phyloP scores from a whole-genome alignment of 2,113 vertebrate genomes.

The Diadophis punctatus region DNA sequence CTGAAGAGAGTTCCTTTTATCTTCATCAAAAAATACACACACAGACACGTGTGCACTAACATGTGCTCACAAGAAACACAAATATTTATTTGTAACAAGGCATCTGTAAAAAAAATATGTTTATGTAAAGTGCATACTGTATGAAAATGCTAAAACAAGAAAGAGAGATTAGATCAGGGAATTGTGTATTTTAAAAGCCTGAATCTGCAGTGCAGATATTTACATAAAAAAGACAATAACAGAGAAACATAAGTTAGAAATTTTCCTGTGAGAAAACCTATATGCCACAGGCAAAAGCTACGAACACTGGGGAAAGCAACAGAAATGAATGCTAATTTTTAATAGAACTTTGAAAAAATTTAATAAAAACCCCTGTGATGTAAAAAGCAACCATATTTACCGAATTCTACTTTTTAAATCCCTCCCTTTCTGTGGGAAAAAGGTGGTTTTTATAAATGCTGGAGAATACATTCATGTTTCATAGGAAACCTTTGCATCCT shows the following conservation, averaged over 20 bases:
- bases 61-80: neutral
- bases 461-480: neutral
- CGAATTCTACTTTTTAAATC: neutral
- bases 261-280: neutral
- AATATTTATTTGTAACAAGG: neutral
- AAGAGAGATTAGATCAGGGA: neutral
- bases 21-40: neutral
- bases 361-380: neutral
- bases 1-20: neutral
- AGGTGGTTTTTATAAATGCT: neutral
- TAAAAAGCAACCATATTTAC: neutral
- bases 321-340: neutral
- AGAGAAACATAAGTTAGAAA: neutral
- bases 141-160: neutral
- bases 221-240: neutral
- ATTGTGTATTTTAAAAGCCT: neutral
- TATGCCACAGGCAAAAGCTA: neutral
- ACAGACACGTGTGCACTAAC: neutral
- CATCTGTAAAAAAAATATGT: neutral
- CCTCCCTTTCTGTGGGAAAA: neutral
- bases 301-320: neutral
- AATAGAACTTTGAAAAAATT: neutral
- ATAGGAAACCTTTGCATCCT: neutral
- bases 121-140: neutral
- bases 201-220: neutral